Evolutionary conservation across 2,888 invertebrate genomes (phyloP).

Genomic region (Drosophila picticornis): DNA sequence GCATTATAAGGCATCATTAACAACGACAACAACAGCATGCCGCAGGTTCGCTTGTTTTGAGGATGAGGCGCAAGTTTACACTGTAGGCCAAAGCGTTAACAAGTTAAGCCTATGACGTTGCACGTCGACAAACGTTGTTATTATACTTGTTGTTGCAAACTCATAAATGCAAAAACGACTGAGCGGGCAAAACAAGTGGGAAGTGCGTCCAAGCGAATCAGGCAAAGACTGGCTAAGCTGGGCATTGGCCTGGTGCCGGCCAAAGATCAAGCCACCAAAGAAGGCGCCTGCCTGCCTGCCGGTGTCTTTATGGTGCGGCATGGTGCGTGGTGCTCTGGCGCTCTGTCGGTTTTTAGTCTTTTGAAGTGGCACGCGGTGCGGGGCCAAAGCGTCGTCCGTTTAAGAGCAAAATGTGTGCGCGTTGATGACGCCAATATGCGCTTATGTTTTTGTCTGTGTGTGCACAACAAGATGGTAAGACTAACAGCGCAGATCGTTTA

Average conservation of each 20-base stretch:
- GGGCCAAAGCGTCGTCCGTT: conserved; percentile 67
- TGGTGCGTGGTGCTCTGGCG: conserved; percentile 70
- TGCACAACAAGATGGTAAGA: conserved; percentile 30
- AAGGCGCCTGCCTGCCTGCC: conserved; percentile 58
- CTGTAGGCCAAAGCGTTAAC: conserved; percentile 78
- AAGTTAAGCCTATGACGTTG: conserved; percentile 69
- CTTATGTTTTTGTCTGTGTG: conserved; percentile 20
- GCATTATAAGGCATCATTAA: conserved; percentile 83
- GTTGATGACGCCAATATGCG: conserved; percentile 73
- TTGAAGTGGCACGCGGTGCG: conserved; percentile 75
- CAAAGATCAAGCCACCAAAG: conserved; percentile 80
- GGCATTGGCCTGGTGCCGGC: conserved; percentile 48
- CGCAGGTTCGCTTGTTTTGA: conserved; percentile 32
- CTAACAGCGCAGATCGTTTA: neutral
- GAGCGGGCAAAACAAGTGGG: conserved; percentile 75
- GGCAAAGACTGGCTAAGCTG: conserved; percentile 27
- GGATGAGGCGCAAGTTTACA: conserved; percentile 77
- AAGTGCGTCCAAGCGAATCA: conserved; percentile 60
- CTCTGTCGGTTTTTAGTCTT: conserved; percentile 63
- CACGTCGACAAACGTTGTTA: conserved; percentile 41
- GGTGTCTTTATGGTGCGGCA: conserved; percentile 19
- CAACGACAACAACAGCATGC: conserved; percentile 59
- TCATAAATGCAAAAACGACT: conserved; percentile 68
- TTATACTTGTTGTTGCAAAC: conserved; percentile 39
- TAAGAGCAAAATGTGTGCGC: conserved; percentile 72